Evolutionary conservation across 2,888 invertebrate species (phyloP).

Genomic region (Calliphora vomitoria): DNA sequence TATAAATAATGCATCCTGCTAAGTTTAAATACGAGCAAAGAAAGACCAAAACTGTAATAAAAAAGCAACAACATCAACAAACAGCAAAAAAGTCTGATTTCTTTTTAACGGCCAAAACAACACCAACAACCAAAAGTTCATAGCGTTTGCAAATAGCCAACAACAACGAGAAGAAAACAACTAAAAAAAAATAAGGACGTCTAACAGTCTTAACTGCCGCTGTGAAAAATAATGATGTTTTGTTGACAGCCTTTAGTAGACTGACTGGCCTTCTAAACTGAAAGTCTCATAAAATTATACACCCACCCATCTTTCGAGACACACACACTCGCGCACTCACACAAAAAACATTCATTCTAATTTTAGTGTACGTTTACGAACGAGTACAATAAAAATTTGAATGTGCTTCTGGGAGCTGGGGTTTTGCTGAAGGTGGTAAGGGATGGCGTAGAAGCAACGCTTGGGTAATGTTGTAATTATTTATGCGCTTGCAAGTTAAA

Average conservation of each 20-base stretch:
- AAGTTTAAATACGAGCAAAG: slow-evolving; percentile 40
- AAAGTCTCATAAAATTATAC: slow-evolving; percentile 61
- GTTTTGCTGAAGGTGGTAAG: background rate
- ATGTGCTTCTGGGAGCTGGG: slow-evolving; percentile 11
- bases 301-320: slow-evolving; percentile 28
- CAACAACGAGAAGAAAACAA: slow-evolving; percentile 6
- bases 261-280: slow-evolving; percentile 64
- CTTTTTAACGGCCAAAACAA: slow-evolving; percentile 49
- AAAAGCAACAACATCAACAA: slow-evolving; percentile 19
- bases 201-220: slow-evolving; percentile 67
- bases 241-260: slow-evolving; percentile 63
- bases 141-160: slow-evolving; percentile 51
- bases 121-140: slow-evolving; percentile 55
- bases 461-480: slow-evolving; percentile 60
- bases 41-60: slow-evolving; percentile 18
- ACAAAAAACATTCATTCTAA: slow-evolving; percentile 39
- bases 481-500: slow-evolving; percentile 64
- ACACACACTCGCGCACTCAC: too few species aligned
- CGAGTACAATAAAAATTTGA: slow-evolving; percentile 11
- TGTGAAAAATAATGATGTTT: slow-evolving; percentile 71
- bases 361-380: slow-evolving; percentile 9
- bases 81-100: slow-evolving; percentile 41
- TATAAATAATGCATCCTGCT: slow-evolving; percentile 70
- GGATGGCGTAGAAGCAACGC: slow-evolving; percentile 14
- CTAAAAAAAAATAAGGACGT: slow-evolving; percentile 61